Evolutionary conservation across 2,797 vertebrate genomes (phyloP).

Genomic region (Schizopygopsis pylzovi): DNA sequence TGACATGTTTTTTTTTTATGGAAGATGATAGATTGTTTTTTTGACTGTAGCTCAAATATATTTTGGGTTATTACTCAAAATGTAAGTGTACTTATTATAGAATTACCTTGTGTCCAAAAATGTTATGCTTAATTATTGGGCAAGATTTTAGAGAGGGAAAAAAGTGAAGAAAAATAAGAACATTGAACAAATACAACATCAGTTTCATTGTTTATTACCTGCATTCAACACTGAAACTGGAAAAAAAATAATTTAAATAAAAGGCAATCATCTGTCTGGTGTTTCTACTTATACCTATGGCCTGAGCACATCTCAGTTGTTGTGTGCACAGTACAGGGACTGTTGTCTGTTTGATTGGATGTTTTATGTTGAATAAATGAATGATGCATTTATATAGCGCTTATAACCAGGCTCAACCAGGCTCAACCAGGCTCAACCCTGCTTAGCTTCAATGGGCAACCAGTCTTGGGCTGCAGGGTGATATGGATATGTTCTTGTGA

Average conservation of each 20-base stretch:
- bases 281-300: neutral
- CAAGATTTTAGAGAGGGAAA: neutral
- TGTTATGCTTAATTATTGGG: neutral
- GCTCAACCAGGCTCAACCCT: too few relatives aligned
- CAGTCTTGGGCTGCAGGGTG: too few relatives aligned
- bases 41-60: too few relatives aligned
- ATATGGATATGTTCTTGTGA: neutral
- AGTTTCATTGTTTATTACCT: neutral
- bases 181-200: neutral
- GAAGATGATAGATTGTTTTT: neutral
- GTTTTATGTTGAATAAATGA: neutral
- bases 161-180: neutral
- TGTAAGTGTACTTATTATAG: neutral
- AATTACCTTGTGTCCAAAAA: neutral
- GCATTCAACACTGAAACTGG: neutral
- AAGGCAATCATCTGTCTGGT: neutral
- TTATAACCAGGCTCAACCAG: too few relatives aligned
- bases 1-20: neutral
- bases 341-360: conserved; percentile 7
- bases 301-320: neutral
- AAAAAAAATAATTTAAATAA: neutral
- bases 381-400: too few relatives aligned
- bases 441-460: too few relatives aligned
- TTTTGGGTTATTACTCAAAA: neutral
- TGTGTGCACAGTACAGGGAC: neutral